Evolutionary conservation across 1,140 invertebrate genomes (phyloP).

Genomic region (Andricus grossulariae): DNA sequence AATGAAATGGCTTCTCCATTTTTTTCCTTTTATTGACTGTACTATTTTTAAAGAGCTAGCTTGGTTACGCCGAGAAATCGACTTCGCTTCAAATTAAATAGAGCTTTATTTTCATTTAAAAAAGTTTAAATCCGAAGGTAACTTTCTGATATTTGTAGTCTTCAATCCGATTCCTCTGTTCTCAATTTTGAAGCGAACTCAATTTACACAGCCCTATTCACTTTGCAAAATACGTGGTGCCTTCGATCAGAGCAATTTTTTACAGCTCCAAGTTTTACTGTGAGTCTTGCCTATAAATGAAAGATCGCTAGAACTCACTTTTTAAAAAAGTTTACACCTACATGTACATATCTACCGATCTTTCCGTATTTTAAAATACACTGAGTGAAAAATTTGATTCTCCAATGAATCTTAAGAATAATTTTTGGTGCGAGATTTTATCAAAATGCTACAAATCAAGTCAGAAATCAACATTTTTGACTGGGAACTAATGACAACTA

Average conservation of each 20-base stretch:
- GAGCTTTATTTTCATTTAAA: not conserved
- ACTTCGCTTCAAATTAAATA: not conserved
- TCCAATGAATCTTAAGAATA: too few relatives aligned
- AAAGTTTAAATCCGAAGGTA: not conserved
- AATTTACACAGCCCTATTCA: not conserved
- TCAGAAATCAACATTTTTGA: too few relatives aligned
- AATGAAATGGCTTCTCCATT: not conserved
- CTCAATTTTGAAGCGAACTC: not conserved
- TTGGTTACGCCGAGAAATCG: not conserved
- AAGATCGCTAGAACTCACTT: not conserved
- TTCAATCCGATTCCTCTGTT: not conserved
- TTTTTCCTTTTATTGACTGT: not conserved
- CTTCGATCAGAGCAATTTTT: constrained; percentile 15
- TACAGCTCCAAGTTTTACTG: not conserved
- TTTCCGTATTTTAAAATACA: not conserved
- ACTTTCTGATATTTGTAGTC: not conserved
- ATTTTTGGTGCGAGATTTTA: too few relatives aligned
- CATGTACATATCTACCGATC: not conserved
- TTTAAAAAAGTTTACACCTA: not conserved
- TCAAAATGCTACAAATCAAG: too few relatives aligned
- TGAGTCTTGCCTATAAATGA: not conserved
- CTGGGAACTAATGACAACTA: too few relatives aligned
- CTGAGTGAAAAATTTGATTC: not conserved
- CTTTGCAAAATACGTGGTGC: constrained; percentile 3
- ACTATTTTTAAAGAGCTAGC: not conserved